A percentile compares a stretch with the other conserved stretches of the same genome.
These are phyloP conservation scores for Camarhynchus parvulus DNA, from an alignment of 2,113 vertebrate species.

Conservation along the genomic window DNA sequence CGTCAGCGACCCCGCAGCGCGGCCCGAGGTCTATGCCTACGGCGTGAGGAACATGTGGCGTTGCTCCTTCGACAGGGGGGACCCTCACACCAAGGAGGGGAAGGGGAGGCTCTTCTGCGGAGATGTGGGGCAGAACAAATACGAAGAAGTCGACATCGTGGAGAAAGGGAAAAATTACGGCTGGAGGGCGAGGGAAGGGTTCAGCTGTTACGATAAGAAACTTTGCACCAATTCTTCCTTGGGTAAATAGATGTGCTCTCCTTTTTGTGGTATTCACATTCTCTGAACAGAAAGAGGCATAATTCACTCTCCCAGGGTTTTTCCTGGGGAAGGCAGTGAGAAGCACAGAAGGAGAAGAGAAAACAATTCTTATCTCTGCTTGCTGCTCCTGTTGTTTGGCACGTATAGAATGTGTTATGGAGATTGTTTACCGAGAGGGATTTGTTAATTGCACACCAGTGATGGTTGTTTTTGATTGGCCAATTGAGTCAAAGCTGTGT, in stretches of 20 bases:
- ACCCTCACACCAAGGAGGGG: constrained; percentile 82
- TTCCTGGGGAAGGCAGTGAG: no score
- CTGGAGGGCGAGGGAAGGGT: constrained; percentile 95
- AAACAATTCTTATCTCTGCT: no score
- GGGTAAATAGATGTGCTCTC: constrained; percentile 73
- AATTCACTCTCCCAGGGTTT: no score
- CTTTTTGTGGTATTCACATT: neutral
- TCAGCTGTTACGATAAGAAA: constrained; percentile 95
- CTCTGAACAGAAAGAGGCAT: no score
- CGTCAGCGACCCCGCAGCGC: constrained; percentile 73
- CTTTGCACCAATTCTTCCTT: constrained; percentile 90
- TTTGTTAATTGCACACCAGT: no score
- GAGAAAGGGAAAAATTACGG: constrained; percentile 92
- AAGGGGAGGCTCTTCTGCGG: constrained; percentile 94
- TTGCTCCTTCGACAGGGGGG: constrained; percentile 92
- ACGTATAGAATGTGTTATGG: no score
- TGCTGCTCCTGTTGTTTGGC: no score
- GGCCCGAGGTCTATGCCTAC: constrained; percentile 90
- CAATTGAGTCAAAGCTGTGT: no score
- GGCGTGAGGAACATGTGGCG: constrained; percentile 98
- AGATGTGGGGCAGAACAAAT: constrained; percentile 96
- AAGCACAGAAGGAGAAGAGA: no score
- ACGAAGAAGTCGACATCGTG: constrained; percentile 91
- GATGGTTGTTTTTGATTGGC: no score
- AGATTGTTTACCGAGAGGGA: no score